Conservation (phyloP, 2,113 vertebrate species). For the Lanius collurio region DNA sequence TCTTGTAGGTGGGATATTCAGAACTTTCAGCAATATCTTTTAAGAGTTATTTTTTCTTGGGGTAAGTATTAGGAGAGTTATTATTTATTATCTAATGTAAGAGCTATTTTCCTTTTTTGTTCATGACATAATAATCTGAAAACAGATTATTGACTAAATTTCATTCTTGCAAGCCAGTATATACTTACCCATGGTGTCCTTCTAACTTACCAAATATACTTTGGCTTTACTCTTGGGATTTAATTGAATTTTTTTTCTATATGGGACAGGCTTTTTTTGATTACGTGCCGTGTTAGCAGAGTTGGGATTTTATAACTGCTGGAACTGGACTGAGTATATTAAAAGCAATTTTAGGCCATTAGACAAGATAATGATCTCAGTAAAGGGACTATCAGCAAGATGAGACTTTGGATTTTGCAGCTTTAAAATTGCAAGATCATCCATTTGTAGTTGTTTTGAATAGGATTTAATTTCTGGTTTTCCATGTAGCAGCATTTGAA, state of each 20-base stretch:
- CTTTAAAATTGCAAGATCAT: slow-evolving; percentile 25
- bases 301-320: neutral
- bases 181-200: neutral
- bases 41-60: neutral
- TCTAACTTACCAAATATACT: neutral
- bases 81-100: neutral
- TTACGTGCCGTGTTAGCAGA: slow-evolving; percentile 21
- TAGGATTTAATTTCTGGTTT: slow-evolving; percentile 33
- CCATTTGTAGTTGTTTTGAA: slow-evolving; percentile 5
- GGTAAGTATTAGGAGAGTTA: neutral
- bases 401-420: neutral
- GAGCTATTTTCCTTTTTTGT: neutral
- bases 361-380: slow-evolving; percentile 24
- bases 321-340: neutral
- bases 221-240: neutral
- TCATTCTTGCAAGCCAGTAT: neutral
- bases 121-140: neutral
- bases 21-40: neutral
- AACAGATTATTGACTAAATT: neutral
- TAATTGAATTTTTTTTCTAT: slow-evolving; percentile 13
- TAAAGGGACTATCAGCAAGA: neutral
- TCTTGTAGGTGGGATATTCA: neutral
- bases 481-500: neutral
- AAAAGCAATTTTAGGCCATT: slow-evolving; percentile 33
- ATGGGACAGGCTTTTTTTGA: neutral